These are phyloP conservation scores for Trypoxylus dichotomus DNA, from an alignment of 1,140 invertebrate genomes.

Conservation along the genomic window DNA sequence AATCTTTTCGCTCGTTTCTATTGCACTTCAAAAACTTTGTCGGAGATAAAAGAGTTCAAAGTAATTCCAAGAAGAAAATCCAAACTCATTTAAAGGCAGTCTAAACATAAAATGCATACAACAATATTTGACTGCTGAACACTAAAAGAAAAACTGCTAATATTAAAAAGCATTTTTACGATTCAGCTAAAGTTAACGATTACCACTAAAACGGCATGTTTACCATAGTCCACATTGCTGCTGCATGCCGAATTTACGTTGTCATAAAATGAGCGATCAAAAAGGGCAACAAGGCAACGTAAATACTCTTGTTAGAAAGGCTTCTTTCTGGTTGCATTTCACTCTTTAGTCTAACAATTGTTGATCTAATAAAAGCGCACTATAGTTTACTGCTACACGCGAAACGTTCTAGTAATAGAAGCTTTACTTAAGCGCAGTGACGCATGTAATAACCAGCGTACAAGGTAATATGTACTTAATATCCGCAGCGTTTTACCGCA, in stretches of 20 bases:
- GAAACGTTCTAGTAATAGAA: not conserved
- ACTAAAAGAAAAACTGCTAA: not conserved
- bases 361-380: conserved; percentile 20
- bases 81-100: too few relatives aligned
- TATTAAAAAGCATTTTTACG: conserved; percentile 16
- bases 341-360: not conserved
- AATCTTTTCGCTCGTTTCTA: too few relatives aligned
- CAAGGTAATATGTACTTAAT: not conserved
- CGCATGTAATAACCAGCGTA: not conserved
- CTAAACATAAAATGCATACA: too few relatives aligned
- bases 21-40: too few relatives aligned
- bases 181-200: conserved; percentile 8
- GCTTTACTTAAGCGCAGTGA: not conserved
- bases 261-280: not conserved
- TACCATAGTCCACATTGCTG: not conserved
- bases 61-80: too few relatives aligned
- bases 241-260: not conserved
- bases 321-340: not conserved
- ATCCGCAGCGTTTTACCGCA: not conserved
- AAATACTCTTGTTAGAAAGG: not conserved
- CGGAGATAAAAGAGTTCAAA: too few relatives aligned
- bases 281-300: not conserved
- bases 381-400: not conserved
- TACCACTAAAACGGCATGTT: not conserved
- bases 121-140: not conserved